phyloP scores from a whole-genome alignment of 2,797 vertebrate species.

The Artibeus lituratus region DNA sequence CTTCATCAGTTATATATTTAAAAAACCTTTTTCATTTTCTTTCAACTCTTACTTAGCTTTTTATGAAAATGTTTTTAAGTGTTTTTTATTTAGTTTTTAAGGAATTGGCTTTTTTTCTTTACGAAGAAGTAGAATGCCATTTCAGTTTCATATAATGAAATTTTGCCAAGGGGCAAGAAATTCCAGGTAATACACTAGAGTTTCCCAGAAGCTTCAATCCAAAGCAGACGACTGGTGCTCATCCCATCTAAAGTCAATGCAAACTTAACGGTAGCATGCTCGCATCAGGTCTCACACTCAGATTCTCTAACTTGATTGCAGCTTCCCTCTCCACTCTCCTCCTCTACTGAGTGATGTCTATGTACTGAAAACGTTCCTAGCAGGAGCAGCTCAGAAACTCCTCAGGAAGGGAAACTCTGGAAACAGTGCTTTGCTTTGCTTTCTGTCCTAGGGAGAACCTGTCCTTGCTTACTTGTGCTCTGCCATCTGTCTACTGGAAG shows the following conservation, averaged over 20 bases:
- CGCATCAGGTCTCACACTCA: background rate
- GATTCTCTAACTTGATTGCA: background rate
- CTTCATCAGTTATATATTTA: background rate
- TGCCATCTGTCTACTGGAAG: background rate
- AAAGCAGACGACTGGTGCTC: background rate
- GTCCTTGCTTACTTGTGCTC: background rate
- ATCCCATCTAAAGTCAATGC: background rate
- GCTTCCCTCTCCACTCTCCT: background rate
- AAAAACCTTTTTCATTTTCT: background rate
- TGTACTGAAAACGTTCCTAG: background rate
- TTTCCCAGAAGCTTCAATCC: background rate
- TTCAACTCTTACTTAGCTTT: background rate
- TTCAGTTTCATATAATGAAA: background rate
- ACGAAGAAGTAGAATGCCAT: background rate
- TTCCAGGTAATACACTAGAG: background rate
- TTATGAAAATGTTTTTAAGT: background rate
- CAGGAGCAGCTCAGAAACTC: background rate
- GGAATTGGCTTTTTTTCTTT: background rate
- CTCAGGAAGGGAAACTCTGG: background rate
- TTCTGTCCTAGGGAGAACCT: background rate
- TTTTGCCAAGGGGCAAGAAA: background rate
- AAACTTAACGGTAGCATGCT: background rate
- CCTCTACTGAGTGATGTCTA: background rate
- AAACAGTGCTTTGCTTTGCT: background rate
- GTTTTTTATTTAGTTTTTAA: background rate